phyloP scores from a whole-genome alignment of 2,888 invertebrate genomes.

The Sisyra terminalis region DNA sequence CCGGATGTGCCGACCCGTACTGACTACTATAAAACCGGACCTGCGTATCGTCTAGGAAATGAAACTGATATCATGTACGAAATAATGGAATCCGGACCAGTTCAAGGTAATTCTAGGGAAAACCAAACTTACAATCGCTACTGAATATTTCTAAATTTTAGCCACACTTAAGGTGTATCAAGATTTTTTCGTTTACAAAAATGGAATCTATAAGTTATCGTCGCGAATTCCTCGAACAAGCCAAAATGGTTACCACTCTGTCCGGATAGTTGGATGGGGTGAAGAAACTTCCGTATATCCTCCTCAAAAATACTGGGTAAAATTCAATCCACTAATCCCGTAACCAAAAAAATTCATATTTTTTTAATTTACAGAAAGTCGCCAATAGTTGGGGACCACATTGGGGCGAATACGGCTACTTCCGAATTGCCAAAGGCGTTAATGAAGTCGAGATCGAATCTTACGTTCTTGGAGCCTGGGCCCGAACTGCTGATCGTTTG shows the following conservation, averaged over 20 bases:
- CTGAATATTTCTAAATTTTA: slow-evolving; percentile 24
- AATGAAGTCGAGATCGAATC: slow-evolving; percentile 86
- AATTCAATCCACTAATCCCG: background rate
- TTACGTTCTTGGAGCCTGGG: slow-evolving; percentile 71
- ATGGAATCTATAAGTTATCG: slow-evolving; percentile 65
- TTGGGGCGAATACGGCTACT: slow-evolving; percentile 88
- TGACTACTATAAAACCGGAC: slow-evolving; percentile 52
- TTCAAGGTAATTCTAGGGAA: slow-evolving; percentile 53
- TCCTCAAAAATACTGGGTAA: slow-evolving; percentile 58
- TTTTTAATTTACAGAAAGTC: slow-evolving; percentile 46
- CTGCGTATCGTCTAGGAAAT: slow-evolving; percentile 55
- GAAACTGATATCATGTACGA: slow-evolving; percentile 85
- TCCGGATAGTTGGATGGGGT: slow-evolving; percentile 86
- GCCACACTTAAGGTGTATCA: slow-evolving; percentile 80
- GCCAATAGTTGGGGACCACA: slow-evolving; percentile 86
- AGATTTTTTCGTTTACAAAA: slow-evolving; percentile 82
- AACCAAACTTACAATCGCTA: background rate
- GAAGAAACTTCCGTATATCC: slow-evolving; percentile 42
- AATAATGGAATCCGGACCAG: slow-evolving; percentile 78
- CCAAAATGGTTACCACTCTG: slow-evolving; percentile 68
- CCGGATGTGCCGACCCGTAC: slow-evolving; percentile 33
- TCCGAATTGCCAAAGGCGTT: slow-evolving; percentile 66
- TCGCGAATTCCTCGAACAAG: slow-evolving; percentile 33
- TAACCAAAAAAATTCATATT: slow-evolving; percentile 1
- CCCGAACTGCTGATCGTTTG: slow-evolving; percentile 30